Percentiles rank a stretch among this genome's conserved stretches.
Evolutionary conservation across 2,888 invertebrate species (phyloP).

Genomic region (Crematogaster levior): DNA sequence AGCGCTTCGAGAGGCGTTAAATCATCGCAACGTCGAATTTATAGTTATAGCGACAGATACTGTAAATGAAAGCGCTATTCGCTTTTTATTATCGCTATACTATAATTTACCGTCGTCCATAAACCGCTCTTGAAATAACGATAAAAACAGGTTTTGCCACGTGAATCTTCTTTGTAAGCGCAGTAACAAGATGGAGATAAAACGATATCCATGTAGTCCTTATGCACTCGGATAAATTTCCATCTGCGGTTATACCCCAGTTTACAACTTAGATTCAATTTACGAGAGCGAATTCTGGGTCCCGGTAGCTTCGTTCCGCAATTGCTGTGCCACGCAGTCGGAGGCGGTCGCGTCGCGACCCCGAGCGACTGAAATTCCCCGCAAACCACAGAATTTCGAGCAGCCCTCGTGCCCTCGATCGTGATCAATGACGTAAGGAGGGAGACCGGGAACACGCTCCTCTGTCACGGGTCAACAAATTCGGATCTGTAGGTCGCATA

Average conservation of each 20-base stretch:
- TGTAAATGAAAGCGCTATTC: background rate
- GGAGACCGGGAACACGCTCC: background rate
- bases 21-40: background rate
- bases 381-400: slow-evolving; percentile 49
- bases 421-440: slow-evolving; percentile 37
- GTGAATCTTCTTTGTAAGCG: background rate
- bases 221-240: slow-evolving; percentile 34
- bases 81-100: background rate
- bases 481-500: slow-evolving; percentile 54
- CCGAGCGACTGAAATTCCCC: slow-evolving; percentile 19
- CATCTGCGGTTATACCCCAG: slow-evolving; percentile 33
- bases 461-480: slow-evolving; percentile 47
- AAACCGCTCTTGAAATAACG: background rate
- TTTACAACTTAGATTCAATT: slow-evolving; percentile 46
- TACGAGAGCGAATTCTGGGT: slow-evolving; percentile 20
- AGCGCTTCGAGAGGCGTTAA: background rate
- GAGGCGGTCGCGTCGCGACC: slow-evolving; percentile 18
- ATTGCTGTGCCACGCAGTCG: slow-evolving; percentile 22
- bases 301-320: slow-evolving; percentile 27
- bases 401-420: slow-evolving; percentile 35
- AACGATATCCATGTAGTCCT: background rate
- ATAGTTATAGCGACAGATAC: background rate
- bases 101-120: too few relatives aligned
- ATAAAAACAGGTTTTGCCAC: background rate
- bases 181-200: background rate